Conservation (phyloP, 2,113 vertebrate species). For the Myotis brandtii region DNA sequence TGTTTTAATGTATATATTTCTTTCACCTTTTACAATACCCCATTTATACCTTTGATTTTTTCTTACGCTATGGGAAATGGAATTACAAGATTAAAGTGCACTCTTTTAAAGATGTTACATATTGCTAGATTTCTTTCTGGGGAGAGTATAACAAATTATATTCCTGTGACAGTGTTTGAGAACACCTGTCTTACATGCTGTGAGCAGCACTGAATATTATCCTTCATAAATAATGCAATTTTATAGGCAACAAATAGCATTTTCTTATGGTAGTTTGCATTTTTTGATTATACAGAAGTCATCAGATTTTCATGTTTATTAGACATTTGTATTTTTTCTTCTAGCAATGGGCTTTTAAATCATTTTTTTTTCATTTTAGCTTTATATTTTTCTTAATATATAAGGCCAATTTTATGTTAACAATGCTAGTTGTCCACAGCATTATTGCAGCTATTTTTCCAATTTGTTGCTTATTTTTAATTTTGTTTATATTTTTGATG, state of each 20-base stretch:
- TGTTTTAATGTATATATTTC: background rate
- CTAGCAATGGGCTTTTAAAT: background rate
- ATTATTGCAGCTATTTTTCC: background rate
- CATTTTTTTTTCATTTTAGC: background rate
- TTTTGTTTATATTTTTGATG: constrained; percentile 16
- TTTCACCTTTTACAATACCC: constrained; percentile 1
- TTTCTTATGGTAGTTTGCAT: constrained; percentile 16
- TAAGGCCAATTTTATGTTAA: constrained; percentile 35
- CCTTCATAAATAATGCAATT: constrained; percentile 52
- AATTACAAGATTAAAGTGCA: background rate
- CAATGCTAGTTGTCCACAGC: background rate
- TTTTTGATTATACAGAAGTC: constrained; percentile 28
- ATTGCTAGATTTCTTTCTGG: constrained; percentile 12
- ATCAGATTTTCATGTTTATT: constrained; percentile 43
- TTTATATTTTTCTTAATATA: constrained; percentile 13
- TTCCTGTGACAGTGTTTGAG: background rate
- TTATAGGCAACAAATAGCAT: background rate
- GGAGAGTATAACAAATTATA: background rate
- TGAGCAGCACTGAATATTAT: background rate
- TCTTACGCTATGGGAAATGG: background rate
- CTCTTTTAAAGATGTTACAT: background rate
- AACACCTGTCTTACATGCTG: background rate
- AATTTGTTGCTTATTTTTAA: constrained; percentile 34
- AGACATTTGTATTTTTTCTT: constrained; percentile 34
- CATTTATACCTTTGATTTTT: constrained; percentile 18